Conservation (phyloP, 1,140 invertebrate species). For the Bombus pascuorum region DNA sequence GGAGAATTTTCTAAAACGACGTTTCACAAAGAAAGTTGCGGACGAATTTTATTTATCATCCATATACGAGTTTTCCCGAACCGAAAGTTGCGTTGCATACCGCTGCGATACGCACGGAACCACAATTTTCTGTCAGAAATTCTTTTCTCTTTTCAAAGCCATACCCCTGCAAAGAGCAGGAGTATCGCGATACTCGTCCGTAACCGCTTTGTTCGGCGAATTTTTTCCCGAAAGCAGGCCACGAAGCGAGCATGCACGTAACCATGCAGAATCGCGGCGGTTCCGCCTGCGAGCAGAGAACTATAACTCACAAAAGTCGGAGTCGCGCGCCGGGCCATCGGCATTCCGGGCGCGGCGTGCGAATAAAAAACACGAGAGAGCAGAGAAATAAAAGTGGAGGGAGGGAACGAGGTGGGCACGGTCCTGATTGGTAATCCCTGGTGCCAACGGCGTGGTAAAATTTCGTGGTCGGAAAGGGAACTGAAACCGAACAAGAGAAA, state of each 20-base stretch:
- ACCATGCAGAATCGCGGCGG: not conserved
- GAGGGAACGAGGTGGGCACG: constrained; percentile 13
- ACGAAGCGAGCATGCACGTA: not conserved
- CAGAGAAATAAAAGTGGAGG: constrained; percentile 7
- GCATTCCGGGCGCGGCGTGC: constrained; percentile 41
- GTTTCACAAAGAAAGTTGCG: not conserved
- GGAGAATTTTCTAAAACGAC: too few species aligned
- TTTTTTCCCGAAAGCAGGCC: constrained; percentile 6
- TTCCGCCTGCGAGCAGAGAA: constrained; percentile 27
- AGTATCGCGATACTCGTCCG: not conserved
- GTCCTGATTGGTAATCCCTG: constrained; percentile 62
- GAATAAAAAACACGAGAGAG: constrained; percentile 40
- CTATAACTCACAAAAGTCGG: constrained; percentile 59
- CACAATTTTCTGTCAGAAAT: not conserved
- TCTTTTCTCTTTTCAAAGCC: not conserved
- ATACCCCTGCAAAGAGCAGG: not conserved
- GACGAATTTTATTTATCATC: not conserved
- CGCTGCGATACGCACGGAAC: not conserved
- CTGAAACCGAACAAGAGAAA: not conserved
- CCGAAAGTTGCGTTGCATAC: not conserved
- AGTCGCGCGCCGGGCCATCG: constrained; percentile 45
- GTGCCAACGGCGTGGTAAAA: constrained; percentile 37
- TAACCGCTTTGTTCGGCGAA: not conserved
- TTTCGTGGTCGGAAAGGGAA: constrained; percentile 18
- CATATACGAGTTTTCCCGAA: not conserved